Conservation (phyloP, 2,797 vertebrate genomes). For the Schizopygopsis pylzovi region DNA sequence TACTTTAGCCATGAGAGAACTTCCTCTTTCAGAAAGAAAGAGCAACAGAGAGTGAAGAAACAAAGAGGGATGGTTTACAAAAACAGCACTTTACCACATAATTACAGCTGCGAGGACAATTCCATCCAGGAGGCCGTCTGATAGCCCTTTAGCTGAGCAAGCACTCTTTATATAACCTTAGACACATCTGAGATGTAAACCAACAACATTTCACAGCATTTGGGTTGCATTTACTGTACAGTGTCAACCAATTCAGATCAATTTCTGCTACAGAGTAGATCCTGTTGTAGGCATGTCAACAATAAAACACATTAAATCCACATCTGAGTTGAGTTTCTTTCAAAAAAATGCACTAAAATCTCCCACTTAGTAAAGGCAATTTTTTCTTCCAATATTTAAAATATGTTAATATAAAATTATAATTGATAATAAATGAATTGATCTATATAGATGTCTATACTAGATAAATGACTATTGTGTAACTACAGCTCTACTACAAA, state of each 20-base stretch:
- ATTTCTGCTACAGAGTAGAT: background rate
- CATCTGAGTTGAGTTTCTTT: background rate
- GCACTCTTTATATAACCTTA: slow-evolving; percentile 32
- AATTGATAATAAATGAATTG: background rate
- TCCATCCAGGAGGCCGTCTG: slow-evolving; percentile 20
- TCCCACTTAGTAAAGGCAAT: background rate
- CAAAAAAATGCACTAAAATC: background rate
- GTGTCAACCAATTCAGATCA: background rate
- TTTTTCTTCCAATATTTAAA: background rate
- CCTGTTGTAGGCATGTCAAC: background rate
- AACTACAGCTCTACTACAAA: background rate
- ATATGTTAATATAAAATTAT: background rate
- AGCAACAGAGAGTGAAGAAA: slow-evolving; percentile 22
- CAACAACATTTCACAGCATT: slow-evolving; percentile 2
- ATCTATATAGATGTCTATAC: no score
- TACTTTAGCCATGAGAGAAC: slow-evolving; percentile 68
- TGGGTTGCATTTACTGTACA: background rate
- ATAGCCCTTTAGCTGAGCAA: slow-evolving; percentile 35
- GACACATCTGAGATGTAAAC: background rate
- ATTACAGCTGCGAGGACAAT: slow-evolving; percentile 41
- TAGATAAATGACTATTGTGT: background rate
- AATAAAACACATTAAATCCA: background rate
- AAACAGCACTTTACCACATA: slow-evolving; percentile 35
- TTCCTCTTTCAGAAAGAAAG: slow-evolving; percentile 58
- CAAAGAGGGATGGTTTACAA: slow-evolving; percentile 23